Evolutionary conservation across 2,113 vertebrate genomes (phyloP).

Genomic region (Rhea americana): DNA sequence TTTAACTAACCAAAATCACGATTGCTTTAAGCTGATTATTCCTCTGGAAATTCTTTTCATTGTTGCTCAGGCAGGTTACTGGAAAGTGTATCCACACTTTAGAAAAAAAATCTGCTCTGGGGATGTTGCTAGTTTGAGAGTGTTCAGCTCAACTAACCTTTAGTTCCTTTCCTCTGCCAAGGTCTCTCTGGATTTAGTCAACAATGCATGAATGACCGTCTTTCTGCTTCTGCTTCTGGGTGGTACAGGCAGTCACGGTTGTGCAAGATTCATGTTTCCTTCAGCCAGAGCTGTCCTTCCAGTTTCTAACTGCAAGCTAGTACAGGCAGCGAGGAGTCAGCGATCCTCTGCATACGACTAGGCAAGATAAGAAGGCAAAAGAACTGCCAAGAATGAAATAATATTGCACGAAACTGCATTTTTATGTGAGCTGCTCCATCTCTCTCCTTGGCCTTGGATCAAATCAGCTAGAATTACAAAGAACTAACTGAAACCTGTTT

Average conservation of each 20-base stretch:
- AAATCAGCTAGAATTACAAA: conserved; percentile 2
- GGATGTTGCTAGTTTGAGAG: neutral
- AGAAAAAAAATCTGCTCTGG: neutral
- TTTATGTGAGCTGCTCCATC: neutral
- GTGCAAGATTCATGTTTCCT: neutral
- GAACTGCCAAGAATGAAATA: conserved; percentile 22
- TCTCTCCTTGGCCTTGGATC: neutral
- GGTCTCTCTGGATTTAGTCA: neutral
- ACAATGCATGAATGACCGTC: neutral
- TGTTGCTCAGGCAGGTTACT: neutral
- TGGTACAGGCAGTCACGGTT: neutral
- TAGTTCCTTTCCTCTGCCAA: conserved; percentile 1
- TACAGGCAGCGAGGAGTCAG: neutral
- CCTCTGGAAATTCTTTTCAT: neutral
- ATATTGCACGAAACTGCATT: neutral
- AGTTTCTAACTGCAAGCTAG: neutral
- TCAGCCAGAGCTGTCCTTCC: neutral
- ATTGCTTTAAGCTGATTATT: neutral
- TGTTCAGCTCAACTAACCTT: neutral
- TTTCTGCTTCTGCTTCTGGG: conserved; percentile 1
- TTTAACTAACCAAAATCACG: neutral
- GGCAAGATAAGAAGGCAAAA: conserved; percentile 1
- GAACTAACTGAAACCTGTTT: neutral
- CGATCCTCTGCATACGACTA: neutral
- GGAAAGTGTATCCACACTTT: neutral